Conservation (phyloP, 1,140 invertebrate genomes). For the Caenorhabditis tropicalis region DNA sequence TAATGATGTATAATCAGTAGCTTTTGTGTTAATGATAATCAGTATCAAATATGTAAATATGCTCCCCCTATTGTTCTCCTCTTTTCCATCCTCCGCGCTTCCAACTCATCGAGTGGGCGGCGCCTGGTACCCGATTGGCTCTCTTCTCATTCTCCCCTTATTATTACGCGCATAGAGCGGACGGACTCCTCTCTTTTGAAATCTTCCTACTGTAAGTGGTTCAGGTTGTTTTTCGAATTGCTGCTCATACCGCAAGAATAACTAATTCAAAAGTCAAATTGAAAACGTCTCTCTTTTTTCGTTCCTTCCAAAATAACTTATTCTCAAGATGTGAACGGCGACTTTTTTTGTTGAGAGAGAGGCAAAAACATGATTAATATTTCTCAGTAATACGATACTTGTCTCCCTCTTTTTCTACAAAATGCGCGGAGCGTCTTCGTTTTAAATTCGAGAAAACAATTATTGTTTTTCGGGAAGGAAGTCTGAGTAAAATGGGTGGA, state of each 20-base stretch:
- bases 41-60: background rate
- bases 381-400: slow-evolving; percentile 40
- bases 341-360: background rate
- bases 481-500: no score
- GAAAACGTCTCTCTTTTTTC: no score
- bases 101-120: slow-evolving; percentile 5
- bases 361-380: slow-evolving; percentile 35
- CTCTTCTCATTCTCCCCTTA: background rate
- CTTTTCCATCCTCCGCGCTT: background rate
- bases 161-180: no score
- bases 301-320: background rate
- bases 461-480: slow-evolving; percentile 17
- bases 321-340: slow-evolving; percentile 32
- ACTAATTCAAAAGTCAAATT: slow-evolving; percentile 35
- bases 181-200: background rate
- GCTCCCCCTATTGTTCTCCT: background rate
- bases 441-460: slow-evolving; percentile 1
- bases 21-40: background rate
- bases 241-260: background rate
- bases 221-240: no score
- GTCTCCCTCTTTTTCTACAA: background rate
- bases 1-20: no score
- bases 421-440: background rate
- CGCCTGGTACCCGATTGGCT: background rate
- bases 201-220: background rate